Evolutionary conservation across 1,140 invertebrate species (phyloP).

Genomic region (Hormaphis cornu): DNA sequence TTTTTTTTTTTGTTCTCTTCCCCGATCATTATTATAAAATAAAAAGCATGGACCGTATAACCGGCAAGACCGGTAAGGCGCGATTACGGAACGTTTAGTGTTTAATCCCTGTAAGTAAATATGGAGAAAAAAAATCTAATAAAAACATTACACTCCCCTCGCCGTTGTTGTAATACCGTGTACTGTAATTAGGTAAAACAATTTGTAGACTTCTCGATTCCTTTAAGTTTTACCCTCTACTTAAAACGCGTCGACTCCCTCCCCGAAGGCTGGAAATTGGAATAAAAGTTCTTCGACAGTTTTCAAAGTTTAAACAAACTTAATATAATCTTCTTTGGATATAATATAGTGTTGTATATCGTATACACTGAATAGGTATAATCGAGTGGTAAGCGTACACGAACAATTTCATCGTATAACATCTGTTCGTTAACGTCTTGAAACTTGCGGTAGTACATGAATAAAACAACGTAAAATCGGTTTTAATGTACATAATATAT

Average conservation of each 20-base stretch:
- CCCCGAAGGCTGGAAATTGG: too few species aligned
- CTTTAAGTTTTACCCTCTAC: neutral
- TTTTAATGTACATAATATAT: too few species aligned
- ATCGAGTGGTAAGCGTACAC: neutral
- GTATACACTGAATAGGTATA: neutral
- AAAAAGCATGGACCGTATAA: too few species aligned
- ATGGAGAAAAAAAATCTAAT: neutral
- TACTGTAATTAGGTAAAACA: neutral
- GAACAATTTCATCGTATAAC: constrained; percentile 1
- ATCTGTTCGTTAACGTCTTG: neutral
- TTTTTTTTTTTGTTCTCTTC: too few species aligned
- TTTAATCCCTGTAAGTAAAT: neutral
- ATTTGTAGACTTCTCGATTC: neutral
- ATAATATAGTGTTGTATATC: neutral
- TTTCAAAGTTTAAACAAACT: constrained; percentile 11
- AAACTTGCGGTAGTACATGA: neutral
- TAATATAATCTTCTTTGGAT: neutral
- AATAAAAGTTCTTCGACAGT: constrained; percentile 11
- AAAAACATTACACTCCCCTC: neutral
- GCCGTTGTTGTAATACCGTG: too few species aligned
- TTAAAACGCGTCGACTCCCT: neutral
- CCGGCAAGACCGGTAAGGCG: too few species aligned
- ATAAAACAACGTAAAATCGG: neutral
- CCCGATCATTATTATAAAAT: too few species aligned
- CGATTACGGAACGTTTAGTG: neutral